phyloP scores from a whole-genome alignment of 2,113 vertebrate species.

The Zapornia atra region DNA sequence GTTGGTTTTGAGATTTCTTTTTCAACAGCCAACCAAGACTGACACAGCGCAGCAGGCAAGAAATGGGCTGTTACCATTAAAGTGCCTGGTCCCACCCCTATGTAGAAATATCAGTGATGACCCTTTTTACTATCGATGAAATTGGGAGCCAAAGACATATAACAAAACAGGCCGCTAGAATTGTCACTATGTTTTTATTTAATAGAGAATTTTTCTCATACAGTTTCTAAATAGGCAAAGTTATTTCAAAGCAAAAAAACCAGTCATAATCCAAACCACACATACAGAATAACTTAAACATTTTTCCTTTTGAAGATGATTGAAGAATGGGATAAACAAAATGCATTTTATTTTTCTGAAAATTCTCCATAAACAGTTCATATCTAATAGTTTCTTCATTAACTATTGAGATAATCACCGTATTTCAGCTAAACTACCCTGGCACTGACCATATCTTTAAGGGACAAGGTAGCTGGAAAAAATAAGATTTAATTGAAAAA shows the following conservation, averaged over 20 bases:
- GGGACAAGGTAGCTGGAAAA: not conserved
- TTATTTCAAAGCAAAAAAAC: not conserved
- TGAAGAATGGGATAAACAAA: not conserved
- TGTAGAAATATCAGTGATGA: not conserved
- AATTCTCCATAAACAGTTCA: not conserved
- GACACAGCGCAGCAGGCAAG: not conserved
- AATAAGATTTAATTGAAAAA: slow-evolving; percentile 8
- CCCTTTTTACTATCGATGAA: not conserved
- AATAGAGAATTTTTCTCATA: not conserved
- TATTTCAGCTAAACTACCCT: not conserved
- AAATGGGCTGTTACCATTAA: not conserved
- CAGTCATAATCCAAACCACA: not conserved
- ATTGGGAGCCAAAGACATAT: not conserved
- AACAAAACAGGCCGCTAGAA: not conserved
- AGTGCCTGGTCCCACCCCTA: not conserved
- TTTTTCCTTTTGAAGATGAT: not conserved
- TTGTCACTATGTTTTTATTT: not conserved
- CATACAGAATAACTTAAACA: not conserved
- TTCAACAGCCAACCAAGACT: not conserved
- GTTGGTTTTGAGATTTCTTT: not conserved
- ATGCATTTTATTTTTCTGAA: not conserved
- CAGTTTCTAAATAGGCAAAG: not conserved
- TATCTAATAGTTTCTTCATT: not conserved
- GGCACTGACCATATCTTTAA: not conserved
- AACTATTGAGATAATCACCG: not conserved